Base-by-base conservation (phyloP, 2,888 invertebrate species). In the Tetropium fuscum region DNA sequence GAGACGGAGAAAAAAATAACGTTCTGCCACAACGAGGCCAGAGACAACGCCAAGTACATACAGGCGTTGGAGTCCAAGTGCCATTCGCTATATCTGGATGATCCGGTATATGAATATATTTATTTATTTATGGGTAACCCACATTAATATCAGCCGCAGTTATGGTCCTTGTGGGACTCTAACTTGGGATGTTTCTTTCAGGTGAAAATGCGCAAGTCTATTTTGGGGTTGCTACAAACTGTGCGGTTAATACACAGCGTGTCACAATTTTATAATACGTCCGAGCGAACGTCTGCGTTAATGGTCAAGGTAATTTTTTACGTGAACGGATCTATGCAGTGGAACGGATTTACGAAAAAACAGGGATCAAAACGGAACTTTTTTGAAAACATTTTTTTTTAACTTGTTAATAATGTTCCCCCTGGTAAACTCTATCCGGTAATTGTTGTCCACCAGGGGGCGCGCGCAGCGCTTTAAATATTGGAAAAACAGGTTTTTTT, bases 191-290 rank as follows among this genome's bases (percentile, higher is more conserved):
- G 3, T 64, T 64, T 56, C 53, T 75, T 78, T 15, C 73, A 90
- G 89, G 85, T 91, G 3, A 92, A 91, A 80, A 97, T 97, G 88
- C 89, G 93, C 77, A 94, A 94, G 73, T 95, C 94, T 0, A 91
- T 97, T 62, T 84, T 96, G 54, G 94, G 94, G 55, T 83, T 97
- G 19, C 83, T 97, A 65, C 96, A 97, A 83, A 96, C 96, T 0
- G 95, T 98, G 7, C 85, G 95, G 27, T 84, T 97, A 69, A 97
- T 97, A 73, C 95, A 97, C 78, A 94, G 93, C 75, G 95, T 97
- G 3, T 97, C 97, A 0, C 92, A 94, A 78, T 97, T 95, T 81
- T 98, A 97, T 78, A 97, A 97, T 77, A 97, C 97, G 0, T 95
- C 97, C 0, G 97, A 98, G 82, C 88, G 97, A 72, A 97, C 97